phyloP scores from a whole-genome alignment of 2,888 invertebrate species.

The Hemithea aestivaria region DNA sequence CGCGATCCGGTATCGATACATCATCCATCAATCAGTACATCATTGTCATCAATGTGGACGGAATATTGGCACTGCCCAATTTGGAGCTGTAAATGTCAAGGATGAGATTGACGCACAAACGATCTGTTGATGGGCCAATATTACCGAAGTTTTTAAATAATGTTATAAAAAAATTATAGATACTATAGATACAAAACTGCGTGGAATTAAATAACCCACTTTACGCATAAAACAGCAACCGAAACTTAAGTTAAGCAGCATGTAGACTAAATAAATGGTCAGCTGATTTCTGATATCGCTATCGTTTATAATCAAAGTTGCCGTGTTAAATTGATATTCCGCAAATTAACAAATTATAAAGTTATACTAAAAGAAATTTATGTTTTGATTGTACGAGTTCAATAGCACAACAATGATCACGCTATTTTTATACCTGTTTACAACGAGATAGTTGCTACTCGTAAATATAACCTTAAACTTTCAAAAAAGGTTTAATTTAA shows the following conservation, averaged over 20 bases:
- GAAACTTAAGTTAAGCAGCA: too few relatives aligned
- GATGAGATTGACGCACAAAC: conserved; percentile 27
- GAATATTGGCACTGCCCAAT: conserved; percentile 28
- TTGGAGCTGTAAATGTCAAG: conserved; percentile 31
- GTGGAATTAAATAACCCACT: too few relatives aligned
- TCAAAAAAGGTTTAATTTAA: conserved; percentile 32
- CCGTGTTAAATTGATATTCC: too few relatives aligned
- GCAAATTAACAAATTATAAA: too few relatives aligned
- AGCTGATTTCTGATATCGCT: too few relatives aligned
- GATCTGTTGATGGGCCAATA: conserved; percentile 14
- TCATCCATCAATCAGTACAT: conserved; percentile 17
- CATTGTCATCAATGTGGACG: conserved; percentile 21
- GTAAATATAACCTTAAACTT: conserved; percentile 42
- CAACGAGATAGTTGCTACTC: conserved; percentile 13
- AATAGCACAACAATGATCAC: conserved; percentile 10
- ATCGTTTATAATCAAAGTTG: too few relatives aligned
- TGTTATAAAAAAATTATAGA: too few relatives aligned
- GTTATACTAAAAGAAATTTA: too few relatives aligned
- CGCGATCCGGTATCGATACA: conserved; percentile 5
- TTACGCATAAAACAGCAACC: too few relatives aligned
- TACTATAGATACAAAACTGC: too few relatives aligned
- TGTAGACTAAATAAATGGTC: too few relatives aligned
- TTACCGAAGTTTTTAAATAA: conserved; percentile 10
- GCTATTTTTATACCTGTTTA: conserved; percentile 11
- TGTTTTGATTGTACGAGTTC: conserved; percentile 5